Evolutionary conservation across 2,113 vertebrate species (phyloP).

Genomic region (Muntiacus muntjak): DNA sequence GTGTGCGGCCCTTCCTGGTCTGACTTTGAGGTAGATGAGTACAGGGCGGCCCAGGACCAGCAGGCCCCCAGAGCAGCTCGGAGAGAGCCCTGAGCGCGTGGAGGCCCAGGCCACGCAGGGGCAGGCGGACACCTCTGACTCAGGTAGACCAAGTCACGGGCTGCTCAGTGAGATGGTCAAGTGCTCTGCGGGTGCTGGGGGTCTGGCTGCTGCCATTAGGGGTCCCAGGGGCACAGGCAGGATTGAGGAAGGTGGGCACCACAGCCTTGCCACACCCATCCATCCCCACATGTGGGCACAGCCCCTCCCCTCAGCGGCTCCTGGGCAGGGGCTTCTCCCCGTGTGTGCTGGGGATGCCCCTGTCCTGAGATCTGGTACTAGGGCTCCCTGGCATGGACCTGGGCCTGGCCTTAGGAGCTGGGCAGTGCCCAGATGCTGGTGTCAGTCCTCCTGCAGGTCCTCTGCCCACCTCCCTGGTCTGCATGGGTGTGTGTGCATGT

Average conservation of each 20-base stretch:
- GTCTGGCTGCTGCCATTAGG: not conserved
- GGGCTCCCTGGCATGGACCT: not conserved
- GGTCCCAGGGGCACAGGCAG: rapidly evolving
- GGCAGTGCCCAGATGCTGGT: rapidly evolving
- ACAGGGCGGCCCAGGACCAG: not conserved
- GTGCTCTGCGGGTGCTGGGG: not conserved
- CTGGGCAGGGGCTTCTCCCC: not conserved
- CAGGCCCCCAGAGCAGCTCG: not conserved
- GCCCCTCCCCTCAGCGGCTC: not conserved
- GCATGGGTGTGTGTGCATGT: rapidly evolving
- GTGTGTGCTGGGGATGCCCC: not conserved
- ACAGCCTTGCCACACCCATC: not conserved
- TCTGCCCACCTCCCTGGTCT: not conserved
- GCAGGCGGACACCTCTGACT: not conserved
- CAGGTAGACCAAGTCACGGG: not conserved
- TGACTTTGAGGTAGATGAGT: not conserved
- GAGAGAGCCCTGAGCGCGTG: rapidly evolving
- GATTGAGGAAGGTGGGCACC: not conserved
- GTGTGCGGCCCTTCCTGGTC: not conserved
- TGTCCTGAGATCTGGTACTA: rapidly evolving
- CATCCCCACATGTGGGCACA: rapidly evolving
- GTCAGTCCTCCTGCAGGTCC: rapidly evolving
- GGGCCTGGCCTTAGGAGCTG: not conserved
- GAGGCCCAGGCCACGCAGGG: rapidly evolving
- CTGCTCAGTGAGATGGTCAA: rapidly evolving